Conservation (phyloP, 2,888 invertebrate genomes). For the Patella ulyssiponensis region DNA sequence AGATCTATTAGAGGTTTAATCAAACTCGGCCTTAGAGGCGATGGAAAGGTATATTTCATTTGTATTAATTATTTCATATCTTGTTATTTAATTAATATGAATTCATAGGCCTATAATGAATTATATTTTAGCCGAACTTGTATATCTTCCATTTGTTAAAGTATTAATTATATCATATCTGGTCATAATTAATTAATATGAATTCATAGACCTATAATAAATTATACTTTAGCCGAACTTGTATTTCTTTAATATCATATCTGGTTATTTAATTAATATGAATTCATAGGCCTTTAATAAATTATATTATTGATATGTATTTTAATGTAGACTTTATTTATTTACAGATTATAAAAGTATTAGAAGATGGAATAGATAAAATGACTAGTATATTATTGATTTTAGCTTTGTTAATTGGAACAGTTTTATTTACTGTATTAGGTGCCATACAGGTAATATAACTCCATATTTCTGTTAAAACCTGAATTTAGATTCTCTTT, state of each 20-base stretch:
- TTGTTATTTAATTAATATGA: background rate
- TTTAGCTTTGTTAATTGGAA: slow-evolving; percentile 85
- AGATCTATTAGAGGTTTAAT: slow-evolving; percentile 84
- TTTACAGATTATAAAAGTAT: slow-evolving; percentile 64
- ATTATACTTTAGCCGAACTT: background rate
- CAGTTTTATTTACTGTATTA: slow-evolving; percentile 85
- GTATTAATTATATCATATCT: background rate
- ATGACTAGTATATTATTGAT: slow-evolving; percentile 90
- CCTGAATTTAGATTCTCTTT: too few relatives aligned
- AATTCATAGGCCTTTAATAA: background rate
- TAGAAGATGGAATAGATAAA: slow-evolving; percentile 79
- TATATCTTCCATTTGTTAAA: slow-evolving; percentile 40
- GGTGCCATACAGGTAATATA: slow-evolving; percentile 83
- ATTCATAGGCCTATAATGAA: background rate
- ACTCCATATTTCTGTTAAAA: too few relatives aligned
- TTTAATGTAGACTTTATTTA: slow-evolving; percentile 14
- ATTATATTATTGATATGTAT: background rate
- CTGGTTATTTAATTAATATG: background rate
- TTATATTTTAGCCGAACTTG: slow-evolving; percentile 5
- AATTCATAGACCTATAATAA: background rate
- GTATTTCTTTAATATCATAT: background rate
- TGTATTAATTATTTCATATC: background rate
- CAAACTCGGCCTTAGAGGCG: slow-evolving; percentile 76
- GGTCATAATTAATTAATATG: background rate
- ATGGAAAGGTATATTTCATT: slow-evolving; percentile 64